Conservation (phyloP, 2,888 invertebrate genomes). For the Eristalis tenax region DNA sequence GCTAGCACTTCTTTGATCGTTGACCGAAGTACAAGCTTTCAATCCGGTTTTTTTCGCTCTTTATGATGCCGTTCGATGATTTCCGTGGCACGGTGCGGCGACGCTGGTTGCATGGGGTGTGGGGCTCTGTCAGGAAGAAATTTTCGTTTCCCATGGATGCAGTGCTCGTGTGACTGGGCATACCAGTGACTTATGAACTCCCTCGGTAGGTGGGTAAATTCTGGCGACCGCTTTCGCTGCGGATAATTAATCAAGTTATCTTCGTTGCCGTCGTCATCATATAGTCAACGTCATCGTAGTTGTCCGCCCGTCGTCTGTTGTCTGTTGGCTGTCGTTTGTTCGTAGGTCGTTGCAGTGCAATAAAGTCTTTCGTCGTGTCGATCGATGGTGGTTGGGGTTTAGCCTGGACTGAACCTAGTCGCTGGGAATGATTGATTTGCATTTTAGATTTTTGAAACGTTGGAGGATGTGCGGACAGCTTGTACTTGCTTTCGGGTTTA, state of each 20-base stretch:
- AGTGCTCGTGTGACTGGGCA: neutral
- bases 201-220: slow-evolving; percentile 15
- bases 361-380: neutral
- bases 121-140: neutral
- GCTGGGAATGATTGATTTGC: slow-evolving; percentile 64
- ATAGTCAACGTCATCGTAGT: neutral
- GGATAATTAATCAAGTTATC: slow-evolving; percentile 69
- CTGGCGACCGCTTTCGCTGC: slow-evolving; percentile 63
- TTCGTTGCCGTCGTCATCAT: slow-evolving; percentile 16
- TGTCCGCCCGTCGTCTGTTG: neutral
- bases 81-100: neutral
- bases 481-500: neutral
- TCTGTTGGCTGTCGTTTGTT: too few relatives aligned
- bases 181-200: slow-evolving; percentile 63
- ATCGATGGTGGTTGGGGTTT: neutral
- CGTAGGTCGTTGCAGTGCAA: neutral
- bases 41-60: slow-evolving; percentile 30
- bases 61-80: neutral
- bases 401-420: neutral
- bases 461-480: neutral
- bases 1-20: slow-evolving; percentile 6
- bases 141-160: slow-evolving; percentile 40
- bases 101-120: neutral
- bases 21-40: slow-evolving; percentile 31
- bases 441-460: slow-evolving; percentile 45